Conservation (phyloP, 2,797 vertebrate genomes). For the Delichon dasypus region DNA sequence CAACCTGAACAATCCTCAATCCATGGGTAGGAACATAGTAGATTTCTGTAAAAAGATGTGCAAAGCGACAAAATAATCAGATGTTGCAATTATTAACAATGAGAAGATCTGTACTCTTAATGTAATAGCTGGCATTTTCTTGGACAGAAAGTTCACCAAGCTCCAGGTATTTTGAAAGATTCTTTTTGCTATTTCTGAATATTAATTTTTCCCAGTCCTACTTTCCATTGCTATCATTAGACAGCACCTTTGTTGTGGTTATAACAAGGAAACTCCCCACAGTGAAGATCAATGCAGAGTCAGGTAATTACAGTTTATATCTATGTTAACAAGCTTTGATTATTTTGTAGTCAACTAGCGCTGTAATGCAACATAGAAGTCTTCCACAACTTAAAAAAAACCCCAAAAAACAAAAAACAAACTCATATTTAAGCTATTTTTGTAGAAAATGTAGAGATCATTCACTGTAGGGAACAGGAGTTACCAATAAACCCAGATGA, state of each 20-base stretch:
- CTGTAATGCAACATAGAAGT: neutral
- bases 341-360: neutral
- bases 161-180: neutral
- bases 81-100: neutral
- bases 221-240: slow-evolving; percentile 2
- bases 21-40: neutral
- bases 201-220: neutral
- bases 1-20: neutral
- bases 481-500: neutral
- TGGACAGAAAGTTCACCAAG: neutral
- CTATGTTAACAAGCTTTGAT: slow-evolving; percentile 34
- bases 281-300: slow-evolving; percentile 18
- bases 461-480: neutral
- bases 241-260: slow-evolving; percentile 1
- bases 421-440: neutral
- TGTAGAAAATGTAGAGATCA: neutral
- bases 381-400: neutral
- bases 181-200: neutral
- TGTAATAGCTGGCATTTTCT: neutral
- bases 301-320: slow-evolving; percentile 19
- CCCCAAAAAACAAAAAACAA: neutral
- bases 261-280: slow-evolving; percentile 29
- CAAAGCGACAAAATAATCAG: neutral
- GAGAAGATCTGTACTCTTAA: neutral
- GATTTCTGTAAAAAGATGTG: neutral